These are phyloP conservation scores for Aplidium turbinatum DNA, from an alignment of 23 tunicate species.

Conservation along the genomic window DNA sequence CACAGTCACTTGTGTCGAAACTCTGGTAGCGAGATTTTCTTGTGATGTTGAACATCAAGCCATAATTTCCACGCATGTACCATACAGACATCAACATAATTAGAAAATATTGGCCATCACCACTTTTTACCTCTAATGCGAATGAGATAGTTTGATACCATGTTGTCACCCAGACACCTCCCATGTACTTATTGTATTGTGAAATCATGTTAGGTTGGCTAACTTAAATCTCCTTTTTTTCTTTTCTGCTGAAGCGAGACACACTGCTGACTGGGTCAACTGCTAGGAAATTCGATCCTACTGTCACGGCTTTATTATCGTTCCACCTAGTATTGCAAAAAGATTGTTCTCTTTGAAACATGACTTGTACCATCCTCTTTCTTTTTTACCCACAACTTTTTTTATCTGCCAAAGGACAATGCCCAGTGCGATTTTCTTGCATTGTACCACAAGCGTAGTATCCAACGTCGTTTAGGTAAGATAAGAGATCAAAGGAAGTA, in stretches of 20 bases:
- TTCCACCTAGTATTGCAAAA: slow-evolving; percentile 7
- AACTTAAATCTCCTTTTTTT: no score
- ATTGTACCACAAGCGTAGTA: slow-evolving; percentile 15
- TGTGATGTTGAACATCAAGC: slow-evolving; percentile 12
- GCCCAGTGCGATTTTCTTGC: slow-evolving; percentile 9
- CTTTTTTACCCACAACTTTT: slow-evolving; percentile 7
- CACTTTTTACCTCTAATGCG: slow-evolving; percentile 16
- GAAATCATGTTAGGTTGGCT: slow-evolving; percentile 19
- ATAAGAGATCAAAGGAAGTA: not conserved
- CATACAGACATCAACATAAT: slow-evolving; percentile 7
- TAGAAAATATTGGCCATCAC: slow-evolving; percentile 16
- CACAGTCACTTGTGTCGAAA: slow-evolving; percentile 13
- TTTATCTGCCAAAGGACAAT: slow-evolving; percentile 14
- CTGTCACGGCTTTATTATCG: slow-evolving; percentile 5
- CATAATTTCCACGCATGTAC: slow-evolving; percentile 6
- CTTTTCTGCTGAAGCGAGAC: slow-evolving; percentile 14
- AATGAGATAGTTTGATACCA: slow-evolving; percentile 9
- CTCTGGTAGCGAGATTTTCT: slow-evolving; percentile 12
- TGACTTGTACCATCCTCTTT: slow-evolving; percentile 20
- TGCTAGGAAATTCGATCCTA: slow-evolving; percentile 13
- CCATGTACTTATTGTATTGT: slow-evolving; percentile 7
- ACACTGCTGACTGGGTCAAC: slow-evolving; percentile 19
- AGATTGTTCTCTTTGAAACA: slow-evolving; percentile 7
- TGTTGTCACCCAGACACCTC: slow-evolving; percentile 21
- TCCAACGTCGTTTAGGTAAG: not conserved